Percentiles rank a stretch among this genome's conserved stretches.
Evolutionary conservation across 2,888 invertebrate species (phyloP).

Genomic region (Tetramorium bicarinatum): DNA sequence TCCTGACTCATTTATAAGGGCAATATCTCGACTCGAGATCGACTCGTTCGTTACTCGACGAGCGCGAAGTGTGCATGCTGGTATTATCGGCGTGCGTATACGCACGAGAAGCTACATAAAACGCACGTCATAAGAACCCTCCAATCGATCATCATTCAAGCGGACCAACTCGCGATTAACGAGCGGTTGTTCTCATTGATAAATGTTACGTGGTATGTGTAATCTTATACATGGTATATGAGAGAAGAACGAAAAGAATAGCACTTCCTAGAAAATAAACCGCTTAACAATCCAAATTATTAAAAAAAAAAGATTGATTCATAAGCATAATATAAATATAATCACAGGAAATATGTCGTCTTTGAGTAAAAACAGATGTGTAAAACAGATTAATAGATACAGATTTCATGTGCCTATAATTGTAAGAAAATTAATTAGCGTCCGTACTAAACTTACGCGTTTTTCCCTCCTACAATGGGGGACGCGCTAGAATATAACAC

Average conservation of each 20-base stretch:
- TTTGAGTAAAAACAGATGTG: slow-evolving; percentile 2
- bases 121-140: slow-evolving; percentile 27
- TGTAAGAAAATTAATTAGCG: slow-evolving; percentile 18
- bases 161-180: slow-evolving; percentile 41
- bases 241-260: slow-evolving; percentile 3
- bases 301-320: not conserved
- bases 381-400: too few species aligned
- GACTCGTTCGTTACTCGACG: slow-evolving; percentile 69
- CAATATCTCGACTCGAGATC: slow-evolving; percentile 71
- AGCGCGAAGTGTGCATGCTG: slow-evolving; percentile 20
- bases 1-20: slow-evolving; percentile 71
- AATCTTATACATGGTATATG: not conserved
- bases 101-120: slow-evolving; percentile 38
- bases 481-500: not conserved
- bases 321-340: not conserved
- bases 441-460: not conserved
- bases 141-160: slow-evolving; percentile 55
- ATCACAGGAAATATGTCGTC: not conserved
- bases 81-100: slow-evolving; percentile 36
- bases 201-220: slow-evolving; percentile 22
- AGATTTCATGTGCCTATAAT: not conserved
- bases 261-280: not conserved
- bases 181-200: slow-evolving; percentile 36
- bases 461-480: not conserved
- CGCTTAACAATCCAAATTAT: not conserved